Percentiles rank a stretch among this genome's conserved stretches.
These are phyloP conservation scores for Ceraclea dissimilis DNA, from an alignment of 2,888 invertebrate species.

Conservation along the genomic window DNA sequence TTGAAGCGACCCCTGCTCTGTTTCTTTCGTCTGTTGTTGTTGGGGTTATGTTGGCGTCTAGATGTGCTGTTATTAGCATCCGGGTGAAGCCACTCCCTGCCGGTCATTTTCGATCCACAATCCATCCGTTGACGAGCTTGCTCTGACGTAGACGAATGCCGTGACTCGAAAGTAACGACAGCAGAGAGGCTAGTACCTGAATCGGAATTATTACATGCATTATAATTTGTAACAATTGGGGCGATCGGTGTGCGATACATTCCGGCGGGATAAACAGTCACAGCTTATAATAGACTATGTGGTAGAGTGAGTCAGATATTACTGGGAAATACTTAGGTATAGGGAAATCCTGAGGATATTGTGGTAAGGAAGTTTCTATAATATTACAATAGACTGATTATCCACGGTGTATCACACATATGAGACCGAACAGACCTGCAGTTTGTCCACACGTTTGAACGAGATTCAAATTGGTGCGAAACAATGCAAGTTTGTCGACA, in stretches of 20 bases:
- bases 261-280: neutral
- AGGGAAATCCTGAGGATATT: neutral
- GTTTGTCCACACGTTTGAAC: constrained; percentile 32
- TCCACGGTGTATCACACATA: neutral
- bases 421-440: constrained; percentile 26
- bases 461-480: constrained; percentile 15
- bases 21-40: neutral
- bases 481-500: constrained; percentile 14
- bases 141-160: constrained; percentile 1
- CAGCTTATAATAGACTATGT: neutral
- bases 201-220: neutral
- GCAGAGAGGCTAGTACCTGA: constrained; percentile 15
- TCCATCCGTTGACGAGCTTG: constrained; percentile 1
- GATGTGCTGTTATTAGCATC: constrained; percentile 7
- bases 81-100: constrained; percentile 8
- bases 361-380: neutral
- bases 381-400: neutral
- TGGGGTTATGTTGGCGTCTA: neutral
- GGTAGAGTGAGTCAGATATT: neutral
- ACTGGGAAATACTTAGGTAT: neutral
- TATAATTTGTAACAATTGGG: constrained; percentile 3
- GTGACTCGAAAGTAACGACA: constrained; percentile 6
- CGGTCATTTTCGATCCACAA: constrained; percentile 10
- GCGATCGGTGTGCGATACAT: constrained; percentile 8
- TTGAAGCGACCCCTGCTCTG: constrained; percentile 4